phyloP scores from a whole-genome alignment of 1,140 invertebrate genomes.

The Holcopasites calliopsidis region DNA sequence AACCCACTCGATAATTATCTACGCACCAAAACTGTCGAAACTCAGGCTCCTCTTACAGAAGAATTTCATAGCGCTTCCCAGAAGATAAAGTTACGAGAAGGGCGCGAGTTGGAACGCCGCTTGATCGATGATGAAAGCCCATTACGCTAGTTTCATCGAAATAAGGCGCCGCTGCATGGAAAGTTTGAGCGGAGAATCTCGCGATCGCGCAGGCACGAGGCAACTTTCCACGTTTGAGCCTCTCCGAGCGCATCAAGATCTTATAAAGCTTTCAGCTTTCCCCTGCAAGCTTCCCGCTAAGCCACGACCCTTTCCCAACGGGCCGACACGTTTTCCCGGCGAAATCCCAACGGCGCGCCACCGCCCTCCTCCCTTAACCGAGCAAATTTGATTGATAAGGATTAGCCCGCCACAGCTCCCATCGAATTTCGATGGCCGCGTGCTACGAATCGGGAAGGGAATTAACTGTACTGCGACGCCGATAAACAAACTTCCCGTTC shows the following conservation, averaged over 20 bases:
- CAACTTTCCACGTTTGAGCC: conserved; percentile 5
- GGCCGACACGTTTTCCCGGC: conserved; percentile 2
- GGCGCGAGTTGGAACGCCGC: background rate
- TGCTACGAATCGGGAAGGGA: background rate
- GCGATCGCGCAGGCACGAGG: background rate
- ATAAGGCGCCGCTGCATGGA: conserved; percentile 1
- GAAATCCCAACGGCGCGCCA: conserved; percentile 7
- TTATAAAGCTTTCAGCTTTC: conserved; percentile 27
- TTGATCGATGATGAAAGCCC: conserved; percentile 2
- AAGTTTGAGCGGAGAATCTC: background rate
- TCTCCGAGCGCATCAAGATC: background rate
- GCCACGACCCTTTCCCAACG: conserved; percentile 8
- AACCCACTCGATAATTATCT: no score
- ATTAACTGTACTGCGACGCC: no score
- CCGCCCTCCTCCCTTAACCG: background rate
- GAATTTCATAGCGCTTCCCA: background rate
- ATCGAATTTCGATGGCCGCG: background rate
- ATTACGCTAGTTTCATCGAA: background rate
- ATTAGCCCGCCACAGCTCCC: background rate
- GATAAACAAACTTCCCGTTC: no score
- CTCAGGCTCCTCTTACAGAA: no score
- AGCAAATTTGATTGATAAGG: conserved; percentile 41
- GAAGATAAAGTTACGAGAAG: background rate
- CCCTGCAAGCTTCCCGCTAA: background rate
- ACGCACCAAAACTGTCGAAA: no score